Conservation (phyloP, 2,888 invertebrate species). For the Drosophila austrosaltans region DNA sequence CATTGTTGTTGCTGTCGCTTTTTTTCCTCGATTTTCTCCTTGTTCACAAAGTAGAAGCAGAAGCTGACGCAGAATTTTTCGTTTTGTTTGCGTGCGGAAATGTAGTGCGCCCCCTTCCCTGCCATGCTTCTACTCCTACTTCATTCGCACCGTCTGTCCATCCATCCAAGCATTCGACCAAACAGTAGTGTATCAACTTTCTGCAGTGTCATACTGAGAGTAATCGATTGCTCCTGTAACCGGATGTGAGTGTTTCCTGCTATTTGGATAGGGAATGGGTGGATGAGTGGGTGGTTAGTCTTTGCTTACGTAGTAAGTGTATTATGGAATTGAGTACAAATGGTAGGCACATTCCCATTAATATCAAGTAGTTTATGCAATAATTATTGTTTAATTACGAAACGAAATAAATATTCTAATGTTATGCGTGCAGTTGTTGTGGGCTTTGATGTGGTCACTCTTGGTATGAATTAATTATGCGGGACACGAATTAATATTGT, state of each 20-base stretch:
- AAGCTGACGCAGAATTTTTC: constrained; percentile 52
- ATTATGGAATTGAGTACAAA: constrained; percentile 36
- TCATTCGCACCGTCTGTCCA: no score
- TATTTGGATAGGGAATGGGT: background rate
- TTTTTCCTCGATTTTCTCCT: no score
- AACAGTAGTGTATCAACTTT: constrained; percentile 49
- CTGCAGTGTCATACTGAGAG: constrained; percentile 62
- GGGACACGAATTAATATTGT: constrained; percentile 33
- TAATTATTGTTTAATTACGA: constrained; percentile 66
- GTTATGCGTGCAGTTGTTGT: constrained; percentile 8
- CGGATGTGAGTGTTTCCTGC: constrained; percentile 71
- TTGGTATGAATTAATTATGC: constrained; percentile 49
- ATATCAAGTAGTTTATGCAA: constrained; percentile 49
- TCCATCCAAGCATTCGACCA: no score
- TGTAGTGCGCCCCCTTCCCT: constrained; percentile 33
- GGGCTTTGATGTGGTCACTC: constrained; percentile 44
- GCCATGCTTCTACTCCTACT: no score
- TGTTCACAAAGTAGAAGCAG: constrained; percentile 1
- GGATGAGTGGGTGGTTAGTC: no score
- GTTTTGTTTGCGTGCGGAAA: constrained; percentile 65
- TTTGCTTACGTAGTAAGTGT: background rate
- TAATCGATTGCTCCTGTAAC: constrained; percentile 74
- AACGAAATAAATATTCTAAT: constrained; percentile 56
- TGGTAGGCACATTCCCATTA: constrained; percentile 33
- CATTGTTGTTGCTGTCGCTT: constrained; percentile 35